Evolutionary conservation across 2,888 invertebrate species (phyloP).

Genomic region (Phyllotreta striolata): DNA sequence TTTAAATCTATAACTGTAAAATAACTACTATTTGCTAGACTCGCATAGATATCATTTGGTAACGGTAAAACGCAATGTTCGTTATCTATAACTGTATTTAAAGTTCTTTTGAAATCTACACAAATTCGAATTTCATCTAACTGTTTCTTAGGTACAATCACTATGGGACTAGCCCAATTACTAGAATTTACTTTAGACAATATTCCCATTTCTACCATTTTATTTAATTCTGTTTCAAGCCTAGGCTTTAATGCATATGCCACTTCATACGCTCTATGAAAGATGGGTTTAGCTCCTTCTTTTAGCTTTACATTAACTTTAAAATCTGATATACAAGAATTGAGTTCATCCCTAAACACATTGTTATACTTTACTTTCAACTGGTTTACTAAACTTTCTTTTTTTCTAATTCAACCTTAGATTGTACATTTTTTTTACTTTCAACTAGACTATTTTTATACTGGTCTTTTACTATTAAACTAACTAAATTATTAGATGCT

Average conservation of each 20-base stretch:
- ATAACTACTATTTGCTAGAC: slow-evolving; percentile 1
- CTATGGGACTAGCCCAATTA: slow-evolving; percentile 50
- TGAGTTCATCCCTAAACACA: slow-evolving; percentile 13
- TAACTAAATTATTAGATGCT: too few species aligned
- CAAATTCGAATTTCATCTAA: slow-evolving; percentile 40
- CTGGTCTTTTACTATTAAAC: too few species aligned
- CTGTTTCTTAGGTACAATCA: slow-evolving; percentile 49
- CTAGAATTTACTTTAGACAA: slow-evolving; percentile 41
- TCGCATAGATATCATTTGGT: slow-evolving; percentile 48
- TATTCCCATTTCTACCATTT: slow-evolving; percentile 36
- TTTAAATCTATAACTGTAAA: slow-evolving; percentile 18
- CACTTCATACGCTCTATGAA: slow-evolving; percentile 38
- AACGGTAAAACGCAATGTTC: slow-evolving; percentile 51
- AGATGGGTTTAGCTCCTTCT: slow-evolving; percentile 18
- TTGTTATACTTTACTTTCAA: too few species aligned
- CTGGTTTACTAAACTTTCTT: too few species aligned
- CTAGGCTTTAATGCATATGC: slow-evolving; percentile 40
- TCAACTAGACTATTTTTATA: too few species aligned
- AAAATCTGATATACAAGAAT: slow-evolving; percentile 15
- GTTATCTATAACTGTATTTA: slow-evolving; percentile 45
- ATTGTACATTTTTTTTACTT: too few species aligned
- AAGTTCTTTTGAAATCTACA: slow-evolving; percentile 45
- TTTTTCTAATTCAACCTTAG: too few species aligned
- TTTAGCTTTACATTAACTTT: slow-evolving; percentile 18
- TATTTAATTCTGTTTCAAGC: slow-evolving; percentile 43